phyloP scores from a whole-genome alignment of 2,113 vertebrate genomes.

The Loxodonta africana region DNA sequence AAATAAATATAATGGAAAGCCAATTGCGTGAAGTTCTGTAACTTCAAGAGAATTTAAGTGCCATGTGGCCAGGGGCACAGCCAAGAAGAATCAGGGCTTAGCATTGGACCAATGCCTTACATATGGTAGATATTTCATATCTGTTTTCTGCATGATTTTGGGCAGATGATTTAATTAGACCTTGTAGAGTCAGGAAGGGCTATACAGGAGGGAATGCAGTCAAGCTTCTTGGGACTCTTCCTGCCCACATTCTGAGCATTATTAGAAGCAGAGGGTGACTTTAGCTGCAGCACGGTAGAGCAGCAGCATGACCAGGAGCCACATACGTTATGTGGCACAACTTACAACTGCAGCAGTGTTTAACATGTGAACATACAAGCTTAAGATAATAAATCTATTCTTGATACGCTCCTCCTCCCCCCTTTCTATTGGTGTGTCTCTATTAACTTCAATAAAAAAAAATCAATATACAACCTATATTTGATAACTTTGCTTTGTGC shows the following conservation, averaged over 20 bases:
- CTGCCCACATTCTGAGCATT: background rate
- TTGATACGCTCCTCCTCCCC: no score
- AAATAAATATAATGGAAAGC: background rate
- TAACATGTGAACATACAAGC: no score
- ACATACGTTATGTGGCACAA: no score
- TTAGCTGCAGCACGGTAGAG: background rate
- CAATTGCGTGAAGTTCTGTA: background rate
- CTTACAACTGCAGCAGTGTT: no score
- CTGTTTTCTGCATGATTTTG: background rate
- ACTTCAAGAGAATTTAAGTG: background rate
- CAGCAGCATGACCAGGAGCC: background rate
- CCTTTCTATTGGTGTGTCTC: no score
- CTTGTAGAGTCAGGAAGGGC: background rate
- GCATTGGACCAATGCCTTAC: background rate
- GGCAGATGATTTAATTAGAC: background rate
- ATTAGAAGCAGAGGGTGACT: background rate
- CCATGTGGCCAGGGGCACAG: background rate
- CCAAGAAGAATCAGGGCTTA: background rate
- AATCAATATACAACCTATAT: no score
- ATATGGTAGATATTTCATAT: background rate
- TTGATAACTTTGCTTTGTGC: no score
- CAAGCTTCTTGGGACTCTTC: background rate
- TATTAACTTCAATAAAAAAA: no score
- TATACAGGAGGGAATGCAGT: background rate
- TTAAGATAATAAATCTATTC: no score